Conservation (phyloP, 2,797 vertebrate species). For the Serranus cabrilla region DNA sequence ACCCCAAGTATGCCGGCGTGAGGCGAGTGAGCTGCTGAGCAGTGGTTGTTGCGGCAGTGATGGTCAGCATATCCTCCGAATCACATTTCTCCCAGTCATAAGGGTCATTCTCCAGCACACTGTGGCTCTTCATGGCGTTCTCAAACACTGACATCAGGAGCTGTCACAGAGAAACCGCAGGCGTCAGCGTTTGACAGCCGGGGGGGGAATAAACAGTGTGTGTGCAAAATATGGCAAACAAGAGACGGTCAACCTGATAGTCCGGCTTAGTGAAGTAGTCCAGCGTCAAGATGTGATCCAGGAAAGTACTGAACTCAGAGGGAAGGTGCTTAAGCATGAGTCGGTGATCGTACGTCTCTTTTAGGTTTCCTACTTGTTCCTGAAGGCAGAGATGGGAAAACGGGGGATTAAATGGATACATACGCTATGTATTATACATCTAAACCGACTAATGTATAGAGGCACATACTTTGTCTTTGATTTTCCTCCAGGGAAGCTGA, state of each 20-base stretch:
- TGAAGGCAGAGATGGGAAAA: constrained; percentile 59
- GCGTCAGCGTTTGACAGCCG: constrained; percentile 47
- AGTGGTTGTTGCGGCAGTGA: constrained; percentile 89
- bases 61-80: constrained; percentile 90
- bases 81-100: constrained; percentile 98
- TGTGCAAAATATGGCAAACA: constrained; percentile 19
- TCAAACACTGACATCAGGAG: constrained; percentile 96
- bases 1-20: constrained; percentile 94
- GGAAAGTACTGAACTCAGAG: constrained; percentile 92
- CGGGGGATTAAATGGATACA: not conserved
- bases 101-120: constrained; percentile 93
- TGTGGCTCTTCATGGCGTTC: constrained; percentile 93
- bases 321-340: constrained; percentile 99
- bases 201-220: constrained; percentile 14
- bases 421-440: not conserved
- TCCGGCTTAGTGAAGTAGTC: constrained; percentile 99
- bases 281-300: constrained; percentile 94
- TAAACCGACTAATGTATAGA: not conserved
- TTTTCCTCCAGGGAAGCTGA: constrained; percentile 98
- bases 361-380: constrained; percentile 99
- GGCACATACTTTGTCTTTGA: constrained; percentile 95
- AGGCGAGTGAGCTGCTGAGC: constrained; percentile 94
- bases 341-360: constrained; percentile 95
- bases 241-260: constrained; percentile 89
- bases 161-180: constrained; percentile 76